Evolutionary conservation across 2,797 vertebrate species (phyloP), one percentile per base, ranked within the genome.

Genomic region (Lithobates pipiens): DNA sequence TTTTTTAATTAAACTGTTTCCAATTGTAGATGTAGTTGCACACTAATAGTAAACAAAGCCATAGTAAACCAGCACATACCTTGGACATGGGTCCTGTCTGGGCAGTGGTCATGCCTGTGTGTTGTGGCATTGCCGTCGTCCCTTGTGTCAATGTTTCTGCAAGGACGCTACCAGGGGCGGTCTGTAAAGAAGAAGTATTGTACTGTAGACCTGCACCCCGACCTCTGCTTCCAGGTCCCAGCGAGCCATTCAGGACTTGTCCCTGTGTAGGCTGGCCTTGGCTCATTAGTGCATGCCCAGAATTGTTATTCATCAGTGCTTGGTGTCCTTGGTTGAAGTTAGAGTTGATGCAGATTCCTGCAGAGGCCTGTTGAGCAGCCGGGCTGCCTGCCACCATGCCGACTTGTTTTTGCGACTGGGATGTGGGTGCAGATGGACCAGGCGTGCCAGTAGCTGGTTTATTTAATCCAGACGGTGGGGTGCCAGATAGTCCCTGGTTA

Each of bases 221-320:
- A 90, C 97, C 97, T 89, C 98, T 94, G 88, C 96, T 97, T 36
- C 94, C 95, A 86, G 97, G 93, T 85, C 96, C 96, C 9, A 98
- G 95, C 80, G 97, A 96, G 85, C 98, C 98, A 78, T 99, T 99
- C 95, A 99, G 96, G 90, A 98, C 97, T 92, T 98, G 98, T 71
- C 96, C 96, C 89, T 95, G 95, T 94, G 91, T 92, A 91, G 96
- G 92, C 79, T 96, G 96, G 85, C 95, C 93, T 91, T 96, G 97
- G 85, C 93, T 94, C 91, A 98, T 93, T 88, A 98, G 95, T 86
- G 92, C 93, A 87, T 98, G 98, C 89, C 93, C 94, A 91, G 96
- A 97, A 93, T 92, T 97, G 91, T 95, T 98, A 91, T 95, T 98
- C 85, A 98, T 95, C 93, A 99, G 95, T 83, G 94, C 94, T 88